A percentile compares a stretch with the other conserved stretches of the same genome.
phyloP scores from a whole-genome alignment of 2,797 vertebrate genomes.

The Gastrophryne carolinensis region DNA sequence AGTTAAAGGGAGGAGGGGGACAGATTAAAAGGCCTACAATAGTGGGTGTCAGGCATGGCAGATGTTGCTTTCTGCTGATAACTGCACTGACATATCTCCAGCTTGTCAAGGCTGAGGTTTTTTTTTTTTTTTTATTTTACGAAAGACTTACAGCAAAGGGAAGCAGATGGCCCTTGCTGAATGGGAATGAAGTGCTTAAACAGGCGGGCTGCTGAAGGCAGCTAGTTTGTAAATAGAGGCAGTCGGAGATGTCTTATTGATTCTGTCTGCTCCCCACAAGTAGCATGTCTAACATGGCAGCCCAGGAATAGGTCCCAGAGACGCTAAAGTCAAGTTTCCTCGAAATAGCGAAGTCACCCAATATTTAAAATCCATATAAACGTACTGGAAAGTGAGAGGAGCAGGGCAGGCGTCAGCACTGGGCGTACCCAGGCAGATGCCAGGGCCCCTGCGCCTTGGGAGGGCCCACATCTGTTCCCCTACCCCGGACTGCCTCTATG shows the following conservation, averaged over 20 bases:
- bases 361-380: no score
- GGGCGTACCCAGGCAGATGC: no score
- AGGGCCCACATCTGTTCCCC: no score
- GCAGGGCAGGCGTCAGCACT: no score
- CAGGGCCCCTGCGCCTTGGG: no score
- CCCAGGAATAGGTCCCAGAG: constrained; percentile 70
- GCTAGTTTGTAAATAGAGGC: constrained; percentile 83
- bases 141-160: constrained; percentile 86
- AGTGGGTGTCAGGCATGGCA: constrained; percentile 95
- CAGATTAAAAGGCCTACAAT: constrained; percentile 97
- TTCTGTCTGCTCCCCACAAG: constrained; percentile 63
- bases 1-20: constrained; percentile 89
- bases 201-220: constrained; percentile 78
- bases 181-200: constrained; percentile 88
- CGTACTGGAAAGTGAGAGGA: no score
- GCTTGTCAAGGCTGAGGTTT: constrained; percentile 91
- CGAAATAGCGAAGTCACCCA: neutral
- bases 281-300: constrained; percentile 62
- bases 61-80: constrained; percentile 98
- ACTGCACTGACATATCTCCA: constrained; percentile 93
- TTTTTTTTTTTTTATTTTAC: constrained; percentile 64
- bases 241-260: constrained; percentile 78
- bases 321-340: constrained; percentile 55
- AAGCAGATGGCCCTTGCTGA: constrained; percentile 90
- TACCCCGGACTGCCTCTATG: no score